Conservation (phyloP, 2,113 vertebrate genomes). For the Dendrocopos noguchii region DNA sequence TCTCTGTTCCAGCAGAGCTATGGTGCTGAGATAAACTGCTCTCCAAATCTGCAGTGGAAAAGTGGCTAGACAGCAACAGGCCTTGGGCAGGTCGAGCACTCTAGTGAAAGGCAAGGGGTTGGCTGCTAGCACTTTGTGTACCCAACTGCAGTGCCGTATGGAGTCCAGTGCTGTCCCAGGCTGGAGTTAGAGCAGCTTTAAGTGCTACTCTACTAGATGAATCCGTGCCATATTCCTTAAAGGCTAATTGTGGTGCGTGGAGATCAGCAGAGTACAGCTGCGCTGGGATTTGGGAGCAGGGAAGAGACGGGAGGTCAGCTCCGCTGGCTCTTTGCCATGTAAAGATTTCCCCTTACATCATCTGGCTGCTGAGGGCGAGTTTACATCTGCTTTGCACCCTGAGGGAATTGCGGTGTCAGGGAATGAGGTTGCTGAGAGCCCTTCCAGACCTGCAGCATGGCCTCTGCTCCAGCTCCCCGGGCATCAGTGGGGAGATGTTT, state of each 20-base stretch:
- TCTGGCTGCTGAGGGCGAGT: conserved; percentile 49
- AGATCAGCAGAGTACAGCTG: conserved; percentile 63
- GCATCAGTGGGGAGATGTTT: rapidly evolving
- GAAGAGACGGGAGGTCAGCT: conserved; percentile 60
- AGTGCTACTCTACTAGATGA: background rate
- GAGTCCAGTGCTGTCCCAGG: background rate
- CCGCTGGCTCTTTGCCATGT: conserved; percentile 32
- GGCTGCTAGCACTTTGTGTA: rapidly evolving
- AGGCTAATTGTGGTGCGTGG: conserved; percentile 56
- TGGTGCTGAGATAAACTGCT: background rate
- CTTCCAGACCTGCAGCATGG: background rate
- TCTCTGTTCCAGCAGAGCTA: background rate
- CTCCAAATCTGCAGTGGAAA: background rate
- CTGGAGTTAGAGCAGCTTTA: background rate
- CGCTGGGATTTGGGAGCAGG: conserved; percentile 60
- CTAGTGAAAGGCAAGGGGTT: background rate
- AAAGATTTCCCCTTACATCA: conserved; percentile 65
- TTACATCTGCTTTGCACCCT: conserved; percentile 53
- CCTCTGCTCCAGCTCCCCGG: background rate
- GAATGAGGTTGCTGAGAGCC: conserved; percentile 27
- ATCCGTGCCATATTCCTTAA: conserved; percentile 54
- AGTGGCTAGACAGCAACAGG: background rate
- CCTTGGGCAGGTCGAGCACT: background rate
- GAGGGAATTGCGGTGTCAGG: conserved; percentile 49
- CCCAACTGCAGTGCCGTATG: background rate